Evolutionary conservation across 2,888 invertebrate genomes (phyloP), one percentile per base, ranked within the genome.

Genomic region (Belgica antarctica): DNA sequence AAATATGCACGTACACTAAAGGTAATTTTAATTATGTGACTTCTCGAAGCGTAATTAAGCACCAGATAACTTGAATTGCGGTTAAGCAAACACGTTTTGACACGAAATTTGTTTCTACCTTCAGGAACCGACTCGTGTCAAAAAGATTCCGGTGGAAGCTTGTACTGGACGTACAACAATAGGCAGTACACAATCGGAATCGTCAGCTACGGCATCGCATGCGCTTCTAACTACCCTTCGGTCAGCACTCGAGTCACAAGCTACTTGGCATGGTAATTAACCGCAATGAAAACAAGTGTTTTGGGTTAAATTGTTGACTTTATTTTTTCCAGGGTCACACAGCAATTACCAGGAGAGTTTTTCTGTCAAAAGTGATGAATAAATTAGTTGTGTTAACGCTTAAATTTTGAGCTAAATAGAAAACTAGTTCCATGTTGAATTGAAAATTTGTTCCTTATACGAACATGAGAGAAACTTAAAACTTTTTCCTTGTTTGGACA

Each of bases 251-350:
- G 82, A 71, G 79, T 85, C 1, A 79, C 82, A 8, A 75, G 79
- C 1, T 83, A 78, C 74, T 70, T 85, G 1, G 73, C 78, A 10
- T 85, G 84, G 84, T n/a, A n/a, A 83, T 85, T n/a, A n/a, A n/a
- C n/a, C n/a, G n/a, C 62, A 24, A 65, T 8, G 34, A 34, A 8
- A 25, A 31, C n/a, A n/a, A n/a, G n/a, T n/a, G n/a, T n/a, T n/a
- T n/a, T n/a, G n/a, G 4, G n/a, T n/a, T n/a, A n/a, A n/a, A n/a
- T n/a, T n/a, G n/a, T n/a, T n/a, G n/a, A n/a, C n/a, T n/a, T n/a
- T n/a, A n/a, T n/a, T n/a, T n/a, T n/a, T n/a, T n/a, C n/a, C n/a
- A n/a, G n/a, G n/a, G n/a, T 22, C 19, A 52, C n/a, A 52, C 19
- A 52, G 17, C 7, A 52, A 17, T 17, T 22, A 10, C 52, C 19